phyloP scores from a whole-genome alignment of 2,113 vertebrate genomes.

The Patagioenas fasciata region DNA sequence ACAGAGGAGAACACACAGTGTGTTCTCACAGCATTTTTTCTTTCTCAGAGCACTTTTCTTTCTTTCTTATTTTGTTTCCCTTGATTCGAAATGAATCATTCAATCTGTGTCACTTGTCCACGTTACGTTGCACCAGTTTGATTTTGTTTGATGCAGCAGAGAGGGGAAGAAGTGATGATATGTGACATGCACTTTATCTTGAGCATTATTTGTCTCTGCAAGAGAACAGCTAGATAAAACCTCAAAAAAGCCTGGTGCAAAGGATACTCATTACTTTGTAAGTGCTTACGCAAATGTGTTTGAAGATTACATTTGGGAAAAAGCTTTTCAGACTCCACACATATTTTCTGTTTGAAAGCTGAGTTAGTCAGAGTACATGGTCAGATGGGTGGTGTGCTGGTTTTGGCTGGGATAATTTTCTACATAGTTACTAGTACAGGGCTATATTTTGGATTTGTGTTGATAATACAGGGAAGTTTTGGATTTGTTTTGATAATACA shows the following conservation, averaged over 20 bases:
- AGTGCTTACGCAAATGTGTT: constrained; percentile 8
- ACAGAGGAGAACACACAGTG: not conserved
- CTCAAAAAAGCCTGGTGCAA: not conserved
- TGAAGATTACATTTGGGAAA: not conserved
- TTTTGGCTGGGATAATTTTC: not conserved
- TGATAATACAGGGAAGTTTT: too few species aligned
- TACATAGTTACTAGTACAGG: not conserved
- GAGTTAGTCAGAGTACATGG: not conserved
- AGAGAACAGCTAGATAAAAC: not conserved
- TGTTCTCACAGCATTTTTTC: not conserved
- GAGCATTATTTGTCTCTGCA: constrained; percentile 25
- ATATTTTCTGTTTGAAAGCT: not conserved
- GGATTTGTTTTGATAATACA: too few species aligned
- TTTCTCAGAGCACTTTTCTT: not conserved
- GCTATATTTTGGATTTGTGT: too few species aligned
- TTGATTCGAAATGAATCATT: constrained; percentile 50
- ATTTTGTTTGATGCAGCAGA: constrained; percentile 10
- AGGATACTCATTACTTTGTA: not conserved
- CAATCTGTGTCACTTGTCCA: constrained; percentile 9
- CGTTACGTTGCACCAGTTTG: not conserved
- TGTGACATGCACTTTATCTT: constrained; percentile 40
- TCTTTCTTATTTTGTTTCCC: not conserved
- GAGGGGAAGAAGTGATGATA: not conserved
- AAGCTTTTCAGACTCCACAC: not conserved
- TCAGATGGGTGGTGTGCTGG: not conserved